Base-by-base conservation (phyloP, 1,140 invertebrate genomes). In the Danaus plexippus region DNA sequence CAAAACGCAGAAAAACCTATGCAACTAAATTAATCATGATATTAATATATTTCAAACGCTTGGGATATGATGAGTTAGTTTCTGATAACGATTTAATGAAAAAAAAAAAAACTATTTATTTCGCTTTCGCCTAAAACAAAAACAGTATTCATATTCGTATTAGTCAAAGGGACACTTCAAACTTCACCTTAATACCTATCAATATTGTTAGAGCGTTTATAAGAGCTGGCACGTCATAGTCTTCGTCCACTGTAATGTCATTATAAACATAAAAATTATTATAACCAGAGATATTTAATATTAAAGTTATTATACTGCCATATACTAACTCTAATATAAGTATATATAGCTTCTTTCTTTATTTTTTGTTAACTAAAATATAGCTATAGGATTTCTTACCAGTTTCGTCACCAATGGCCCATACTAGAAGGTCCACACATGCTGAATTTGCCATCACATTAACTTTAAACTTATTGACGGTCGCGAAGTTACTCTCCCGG, bases 381-480 rank as follows among this genome's bases (percentile, higher is more conserved):
- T 11, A 11, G 1, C 2, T 1, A 43, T 22, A 10, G 11, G 47
- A 63, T 79, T 87, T 15, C 1, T 15, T 87, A 98, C 97, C 97
- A 71, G 95, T 95, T 89, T 99, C 97, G 87, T 99, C 97, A 1
- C 94, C 92, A 67, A 98, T 97, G 9, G 97, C 96, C 98, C 98
- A 99, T 32, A 99, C 97, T 2, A 99, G 89, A 0, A 99, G 90
- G 84, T 99, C 97, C 1, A 99, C 95, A 83, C 97, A 99, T 11
- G 97, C 96, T 3, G 97, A 97, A 88, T 98, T 98, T 0, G 96
- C 96, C 91, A 97, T 96, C 0, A 99, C 96, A 76, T 97, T 97
- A 32, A 98, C 92, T 88, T 98, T 97, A 73, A 97, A 96, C 75
- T 94, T 94, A 86, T 97, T 97, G 5, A 97, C 92, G 0, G 93